Evolutionary conservation across 1,140 invertebrate species (phyloP).

Genomic region (Cheumatopsyche charites): DNA sequence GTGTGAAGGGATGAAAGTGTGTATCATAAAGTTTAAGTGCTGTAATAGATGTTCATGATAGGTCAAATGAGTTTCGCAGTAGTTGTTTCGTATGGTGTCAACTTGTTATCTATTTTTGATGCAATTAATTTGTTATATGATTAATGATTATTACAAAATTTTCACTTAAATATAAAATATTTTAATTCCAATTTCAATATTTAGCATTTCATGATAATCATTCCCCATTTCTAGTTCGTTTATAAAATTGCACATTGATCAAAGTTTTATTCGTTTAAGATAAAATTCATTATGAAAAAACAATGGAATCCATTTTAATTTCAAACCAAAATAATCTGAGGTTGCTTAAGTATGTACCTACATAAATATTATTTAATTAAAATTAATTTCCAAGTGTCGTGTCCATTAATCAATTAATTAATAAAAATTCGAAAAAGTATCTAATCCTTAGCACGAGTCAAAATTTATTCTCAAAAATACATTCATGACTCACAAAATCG

Average conservation of each 20-base stretch:
- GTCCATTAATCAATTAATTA: neutral
- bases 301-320: too few species aligned
- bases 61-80: constrained; percentile 29
- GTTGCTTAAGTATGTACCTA: too few species aligned
- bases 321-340: too few species aligned
- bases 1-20: too few species aligned
- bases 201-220: neutral
- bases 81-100: constrained; percentile 12
- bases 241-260: neutral
- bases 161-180: too few species aligned
- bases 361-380: too few species aligned
- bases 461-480: neutral
- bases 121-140: too few species aligned
- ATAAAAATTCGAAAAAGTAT: neutral
- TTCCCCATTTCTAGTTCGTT: neutral
- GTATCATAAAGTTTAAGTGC: neutral
- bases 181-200: neutral
- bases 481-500: constrained; percentile 2
- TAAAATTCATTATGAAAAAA: too few species aligned
- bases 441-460: neutral
- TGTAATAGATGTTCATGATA: constrained; percentile 36
- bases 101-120: neutral
- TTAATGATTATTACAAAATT: too few species aligned
- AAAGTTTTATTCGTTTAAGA: too few species aligned
- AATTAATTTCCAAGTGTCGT: too few species aligned